Base-by-base conservation (phyloP, 1,140 invertebrate species). In the Araneus ventricosus region DNA sequence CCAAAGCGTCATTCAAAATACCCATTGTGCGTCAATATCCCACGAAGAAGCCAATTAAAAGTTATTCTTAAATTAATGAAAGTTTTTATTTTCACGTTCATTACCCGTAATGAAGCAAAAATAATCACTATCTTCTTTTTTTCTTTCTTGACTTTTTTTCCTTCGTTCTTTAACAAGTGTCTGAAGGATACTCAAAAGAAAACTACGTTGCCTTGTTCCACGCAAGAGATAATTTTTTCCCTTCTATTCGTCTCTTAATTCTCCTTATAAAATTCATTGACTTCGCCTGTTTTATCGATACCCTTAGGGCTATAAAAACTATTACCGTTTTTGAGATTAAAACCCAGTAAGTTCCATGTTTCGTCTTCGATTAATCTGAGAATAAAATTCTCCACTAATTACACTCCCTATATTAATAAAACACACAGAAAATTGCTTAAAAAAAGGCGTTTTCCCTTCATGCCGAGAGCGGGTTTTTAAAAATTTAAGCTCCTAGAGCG, bases 21-120 rank as follows among this genome's bases (percentile, higher is more conserved):
- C 30, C 67, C 67, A 17, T 20, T 37, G 67, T 37, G 30, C 57
- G 57, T 30, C 85, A 87, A 37, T 63, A 10, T 59, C 24, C 30
- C 27, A 7, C 17, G 85, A 37, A 61, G 39, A 87, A 63, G 85
- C 57, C 85, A 87, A 87, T 87, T 63, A 87, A 87, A 59, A 87
- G 37, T 61, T 34, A 61, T 61, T 37, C 52, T 61, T 87, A 61
- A 87, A 87, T 87, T 87, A 63, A 87, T 87, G 85, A 61, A 63
- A 37, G 22, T 34, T 63, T 87, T 61, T 39, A 7, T 30, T 87
- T 61, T 39, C 39, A 57, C 24, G 4, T 87, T 87, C 52, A 87
- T 87, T 87, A 63, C 10, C 57, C 85, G 2, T 61, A 87, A 87
- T 57, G 59, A 87, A 61, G 85, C 45, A 84, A 84, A 84, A 84